Base-by-base conservation (phyloP, 1,140 invertebrate species). In the Hermatobates lingyangjiaoensis region DNA sequence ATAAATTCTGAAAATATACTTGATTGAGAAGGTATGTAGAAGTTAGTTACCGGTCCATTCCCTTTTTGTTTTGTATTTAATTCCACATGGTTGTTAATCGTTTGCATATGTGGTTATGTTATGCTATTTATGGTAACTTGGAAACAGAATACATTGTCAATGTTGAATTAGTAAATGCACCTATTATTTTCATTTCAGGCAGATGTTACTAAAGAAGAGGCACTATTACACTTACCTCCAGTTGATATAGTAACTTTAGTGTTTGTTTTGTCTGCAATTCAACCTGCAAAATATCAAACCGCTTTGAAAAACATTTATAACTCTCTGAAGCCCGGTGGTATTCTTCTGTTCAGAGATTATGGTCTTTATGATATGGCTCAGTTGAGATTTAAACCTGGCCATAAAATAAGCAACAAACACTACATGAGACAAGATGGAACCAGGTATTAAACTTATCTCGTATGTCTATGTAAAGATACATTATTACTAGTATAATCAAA, bases 391-490 rank as follows among this genome's bases (percentile, higher is more conserved):
- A 83, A 88, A 56, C 76, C 86, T 2, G 91, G 91, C 0, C 81
- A 87, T 63, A 96, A 97, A 67, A 86, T 97, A 53, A 64, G 75
- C 5, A 89, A 97, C 23, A 95, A 97, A 66, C 86, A 96, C 58
- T 99, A 98, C 64, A 84, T 90, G 64, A 68, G 96, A 23, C 93
- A 96, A 64, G 96, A 99, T 77, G 94, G 94, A 2, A 99, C 96
- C 1, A 79, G 84, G 84, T 87, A 66, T 45, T n/a, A n/a, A n/a
- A n/a, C n/a, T n/a, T n/a, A n/a, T n/a, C n/a, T n/a, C n/a, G n/a
- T n/a, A n/a, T n/a, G n/a, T n/a, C n/a, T n/a, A n/a, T n/a, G n/a
- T n/a, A n/a, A n/a, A n/a, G n/a, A n/a, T n/a, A n/a, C n/a, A n/a
- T n/a, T n/a, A n/a, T n/a, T n/a, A n/a, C n/a, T n/a, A n/a, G n/a